Base-by-base conservation (phyloP, 37 sponge, comb jelly and placozoan genomes). In the Diacarnus erythraeanus region DNA sequence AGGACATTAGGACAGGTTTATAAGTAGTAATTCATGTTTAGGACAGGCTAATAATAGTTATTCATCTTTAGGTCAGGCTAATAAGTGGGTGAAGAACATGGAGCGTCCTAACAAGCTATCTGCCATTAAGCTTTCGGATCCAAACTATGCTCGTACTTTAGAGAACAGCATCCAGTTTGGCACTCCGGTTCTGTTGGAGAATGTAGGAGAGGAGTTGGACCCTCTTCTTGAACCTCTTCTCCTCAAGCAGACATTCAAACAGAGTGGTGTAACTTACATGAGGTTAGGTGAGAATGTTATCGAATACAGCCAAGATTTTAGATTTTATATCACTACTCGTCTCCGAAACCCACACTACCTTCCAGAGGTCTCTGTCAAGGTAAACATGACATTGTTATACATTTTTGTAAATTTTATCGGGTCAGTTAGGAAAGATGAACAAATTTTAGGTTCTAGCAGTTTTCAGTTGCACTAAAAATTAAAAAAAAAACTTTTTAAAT, bases 21-120 rank as follows among this genome's bases (percentile, higher is more conserved):
- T 56, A 23, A n/a, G n/a, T n/a, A n/a, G n/a, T n/a, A n/a, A n/a
- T n/a, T n/a, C n/a, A n/a, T n/a, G 60, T 37, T 17, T 1, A 35
- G 6, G 60, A 3, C 2, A 3, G 4, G 60, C 2, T 59, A 10
- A 17, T 3, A 27, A 10, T 17, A 27, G 4, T 59, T n/a, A 35
- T 29, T 38, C 26, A 30, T 35, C 68, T 38, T 25, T 59, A 92
- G 95, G 95, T 18, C 99, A 98, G 75, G 99, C 99, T 18, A 98
- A 98, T 80, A 98, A 98, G 80, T 98, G 99, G 99, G 73, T 98
- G 25, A 98, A 98, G 91, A 98, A 98, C 79, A 81, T 98, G 86
- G 99, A 98, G 88, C 79, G 84, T 29, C 76, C 90, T 40, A 98
- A 98, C 76, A 89, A 91, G 74, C 85, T 98, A 3, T 83, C 96